phyloP scores from a whole-genome alignment of 2,888 invertebrate species.

The Lampropteryx suffumata region DNA sequence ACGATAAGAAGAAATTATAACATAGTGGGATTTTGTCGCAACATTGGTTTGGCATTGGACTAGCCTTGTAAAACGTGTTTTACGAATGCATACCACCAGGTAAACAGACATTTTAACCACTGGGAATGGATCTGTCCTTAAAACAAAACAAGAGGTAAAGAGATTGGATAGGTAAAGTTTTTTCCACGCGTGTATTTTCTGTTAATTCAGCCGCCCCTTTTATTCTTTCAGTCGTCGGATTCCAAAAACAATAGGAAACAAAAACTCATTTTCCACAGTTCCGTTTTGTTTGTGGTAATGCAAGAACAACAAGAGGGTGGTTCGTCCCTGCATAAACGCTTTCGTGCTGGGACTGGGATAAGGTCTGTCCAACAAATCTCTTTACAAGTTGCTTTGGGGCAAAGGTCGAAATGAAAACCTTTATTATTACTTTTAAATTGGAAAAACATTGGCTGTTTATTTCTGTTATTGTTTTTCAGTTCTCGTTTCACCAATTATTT shows the following conservation, averaged over 20 bases:
- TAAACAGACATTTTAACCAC: no score
- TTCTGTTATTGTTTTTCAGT: no score
- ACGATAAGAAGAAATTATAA: no score
- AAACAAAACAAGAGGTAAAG: constrained; percentile 1
- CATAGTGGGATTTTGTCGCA: no score
- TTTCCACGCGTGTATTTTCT: constrained; percentile 9
- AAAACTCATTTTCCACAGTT: constrained; percentile 52
- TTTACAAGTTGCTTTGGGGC: constrained; percentile 8
- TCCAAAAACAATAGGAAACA: constrained; percentile 52
- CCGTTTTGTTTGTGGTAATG: constrained; percentile 64
- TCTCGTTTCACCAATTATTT: no score
- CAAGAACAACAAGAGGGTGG: constrained; percentile 59
- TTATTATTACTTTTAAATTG: neutral
- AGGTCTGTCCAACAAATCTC: constrained; percentile 24
- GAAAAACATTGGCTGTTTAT: no score
- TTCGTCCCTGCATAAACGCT: constrained; percentile 56
- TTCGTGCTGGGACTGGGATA: constrained; percentile 51
- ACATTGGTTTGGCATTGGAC: no score
- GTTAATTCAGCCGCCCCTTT: constrained; percentile 35
- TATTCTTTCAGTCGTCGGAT: constrained; percentile 36
- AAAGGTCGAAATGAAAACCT: neutral
- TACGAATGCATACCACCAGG: no score
- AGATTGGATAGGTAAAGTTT: constrained; percentile 9
- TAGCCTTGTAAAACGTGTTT: no score
- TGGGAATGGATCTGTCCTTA: neutral